These are phyloP conservation scores for Chaetodon trifasciatus DNA, from an alignment of 2,797 vertebrate species.

Conservation along the genomic window DNA sequence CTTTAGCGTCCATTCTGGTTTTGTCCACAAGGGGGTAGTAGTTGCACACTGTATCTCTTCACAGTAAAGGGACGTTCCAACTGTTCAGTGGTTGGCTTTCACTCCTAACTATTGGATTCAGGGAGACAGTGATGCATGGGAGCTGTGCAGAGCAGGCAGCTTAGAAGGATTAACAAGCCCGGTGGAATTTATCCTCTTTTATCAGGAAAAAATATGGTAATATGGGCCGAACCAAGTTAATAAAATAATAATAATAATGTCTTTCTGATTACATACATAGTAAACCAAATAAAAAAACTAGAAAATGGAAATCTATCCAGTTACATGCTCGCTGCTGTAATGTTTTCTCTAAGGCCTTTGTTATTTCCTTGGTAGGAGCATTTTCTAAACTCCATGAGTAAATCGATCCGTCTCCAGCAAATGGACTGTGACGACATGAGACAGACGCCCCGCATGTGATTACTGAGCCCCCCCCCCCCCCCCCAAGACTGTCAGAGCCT, in stretches of 20 bases:
- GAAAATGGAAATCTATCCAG: constrained; percentile 44
- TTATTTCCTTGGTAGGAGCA: constrained; percentile 78
- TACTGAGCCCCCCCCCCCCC: constrained; percentile 47
- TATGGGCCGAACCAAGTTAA: constrained; percentile 1
- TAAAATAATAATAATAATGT: constrained; percentile 53
- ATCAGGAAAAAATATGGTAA: not conserved
- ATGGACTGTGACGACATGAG: constrained; percentile 86
- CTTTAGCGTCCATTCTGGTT: not conserved
- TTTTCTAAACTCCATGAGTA: constrained; percentile 71
- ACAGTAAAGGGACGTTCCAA: constrained; percentile 15
- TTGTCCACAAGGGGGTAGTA: constrained; percentile 79
- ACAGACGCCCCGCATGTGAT: constrained; percentile 82
- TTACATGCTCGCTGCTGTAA: constrained; percentile 55
- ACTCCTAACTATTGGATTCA: not conserved
- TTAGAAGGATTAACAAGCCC: not conserved
- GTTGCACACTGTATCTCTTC: constrained; percentile 26
- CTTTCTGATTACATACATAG: constrained; percentile 52
- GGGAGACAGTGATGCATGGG: constrained; percentile 12
- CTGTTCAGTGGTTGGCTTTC: constrained; percentile 14
- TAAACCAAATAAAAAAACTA: constrained; percentile 1
- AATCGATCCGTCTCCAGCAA: constrained; percentile 83
- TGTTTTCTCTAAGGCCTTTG: constrained; percentile 75
- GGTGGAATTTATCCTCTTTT: not conserved
- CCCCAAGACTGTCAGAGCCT: constrained; percentile 75
- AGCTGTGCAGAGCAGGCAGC: not conserved